Conservation (phyloP, 2,113 vertebrate species). For the Polypterus bichir region DNA sequence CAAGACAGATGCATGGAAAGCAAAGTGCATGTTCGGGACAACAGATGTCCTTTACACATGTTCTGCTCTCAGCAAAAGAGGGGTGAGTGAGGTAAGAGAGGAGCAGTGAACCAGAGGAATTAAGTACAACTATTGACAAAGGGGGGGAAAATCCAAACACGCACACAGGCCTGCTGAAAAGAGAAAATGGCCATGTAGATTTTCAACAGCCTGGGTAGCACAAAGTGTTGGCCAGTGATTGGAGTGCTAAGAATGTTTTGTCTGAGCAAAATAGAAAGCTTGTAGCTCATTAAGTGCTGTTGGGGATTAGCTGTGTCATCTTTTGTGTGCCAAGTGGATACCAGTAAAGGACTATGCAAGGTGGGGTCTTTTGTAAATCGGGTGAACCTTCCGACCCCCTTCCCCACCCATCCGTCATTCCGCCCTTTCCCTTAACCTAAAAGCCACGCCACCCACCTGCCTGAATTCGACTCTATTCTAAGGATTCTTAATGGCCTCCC, state of each 20-base stretch:
- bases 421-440: conserved; percentile 11
- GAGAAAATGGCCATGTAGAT: too few relatives aligned
- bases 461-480: conserved; percentile 38
- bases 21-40: too few relatives aligned
- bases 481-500: conserved; percentile 51
- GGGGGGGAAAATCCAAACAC: too few relatives aligned
- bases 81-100: too few relatives aligned
- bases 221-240: conserved; percentile 57
- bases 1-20: too few relatives aligned
- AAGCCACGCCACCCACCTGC: conserved; percentile 32
- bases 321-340: conserved; percentile 51
- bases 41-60: too few relatives aligned
- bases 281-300: conserved; percentile 69
- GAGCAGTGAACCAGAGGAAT: too few relatives aligned
- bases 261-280: conserved; percentile 66
- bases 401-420: too few relatives aligned
- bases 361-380: conserved; percentile 16
- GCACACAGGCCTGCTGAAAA: too few relatives aligned
- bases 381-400: too few relatives aligned
- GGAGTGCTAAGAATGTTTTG: conserved; percentile 53
- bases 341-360: conserved; percentile 33
- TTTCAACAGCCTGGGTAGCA: conserved; percentile 42
- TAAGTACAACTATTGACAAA: too few relatives aligned
- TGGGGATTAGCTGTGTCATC: conserved; percentile 64
- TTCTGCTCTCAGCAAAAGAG: too few relatives aligned